These are phyloP conservation scores for Gallinago stenura DNA, from an alignment of 2,797 vertebrate species.

Conservation along the genomic window DNA sequence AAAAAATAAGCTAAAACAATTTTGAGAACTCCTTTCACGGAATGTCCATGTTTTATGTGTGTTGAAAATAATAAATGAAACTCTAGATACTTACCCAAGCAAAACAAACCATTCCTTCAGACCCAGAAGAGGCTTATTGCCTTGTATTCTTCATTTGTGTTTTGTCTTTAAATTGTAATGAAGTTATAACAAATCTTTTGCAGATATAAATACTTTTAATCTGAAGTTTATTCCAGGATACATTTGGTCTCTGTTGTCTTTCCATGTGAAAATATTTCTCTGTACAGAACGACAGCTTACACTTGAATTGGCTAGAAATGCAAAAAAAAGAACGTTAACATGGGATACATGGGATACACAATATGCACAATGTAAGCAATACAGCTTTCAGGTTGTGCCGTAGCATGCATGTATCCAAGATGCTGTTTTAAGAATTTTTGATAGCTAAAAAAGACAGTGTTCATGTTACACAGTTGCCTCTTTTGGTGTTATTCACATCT, in stretches of 20 bases:
- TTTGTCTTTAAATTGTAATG: neutral
- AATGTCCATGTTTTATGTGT: neutral
- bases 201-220: neutral
- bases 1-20: neutral
- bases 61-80: neutral
- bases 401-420: neutral
- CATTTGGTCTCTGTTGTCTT: neutral
- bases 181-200: neutral
- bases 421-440: neutral
- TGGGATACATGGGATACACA: accelerated
- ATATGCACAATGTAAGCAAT: neutral
- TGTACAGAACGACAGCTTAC: neutral
- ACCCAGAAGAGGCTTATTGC: neutral
- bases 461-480: neutral
- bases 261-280: neutral
- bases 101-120: neutral
- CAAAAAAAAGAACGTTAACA: neutral
- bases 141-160: neutral
- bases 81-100: neutral
- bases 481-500: neutral
- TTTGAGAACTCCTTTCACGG: neutral
- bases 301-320: neutral
- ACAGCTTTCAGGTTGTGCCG: neutral
- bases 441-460: neutral
- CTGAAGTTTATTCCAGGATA: neutral